These are phyloP conservation scores for Chamaea fasciata DNA, from an alignment of 2,113 vertebrate species.

Conservation along the genomic window DNA sequence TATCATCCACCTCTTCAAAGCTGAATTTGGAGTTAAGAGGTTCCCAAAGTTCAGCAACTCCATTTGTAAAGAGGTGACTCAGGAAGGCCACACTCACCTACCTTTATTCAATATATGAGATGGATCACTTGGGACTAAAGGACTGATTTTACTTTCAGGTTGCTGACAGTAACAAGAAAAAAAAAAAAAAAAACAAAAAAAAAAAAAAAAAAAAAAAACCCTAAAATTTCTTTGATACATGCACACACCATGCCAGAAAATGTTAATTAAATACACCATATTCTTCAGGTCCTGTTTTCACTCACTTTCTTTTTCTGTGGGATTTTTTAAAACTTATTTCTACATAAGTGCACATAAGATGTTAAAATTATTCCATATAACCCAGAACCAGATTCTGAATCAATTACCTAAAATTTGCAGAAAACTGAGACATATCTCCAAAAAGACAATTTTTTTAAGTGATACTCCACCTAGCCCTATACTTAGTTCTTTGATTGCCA, in stretches of 20 bases:
- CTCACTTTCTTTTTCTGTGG: neutral
- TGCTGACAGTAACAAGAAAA: neutral
- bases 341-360: neutral
- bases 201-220: neutral
- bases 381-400: neutral
- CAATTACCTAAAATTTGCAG: neutral
- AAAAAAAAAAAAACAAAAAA: neutral
- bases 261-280: neutral
- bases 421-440: neutral
- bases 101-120: neutral
- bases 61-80: neutral
- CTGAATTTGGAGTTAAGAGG: neutral
- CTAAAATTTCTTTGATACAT: neutral
- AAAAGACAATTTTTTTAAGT: neutral
- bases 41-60: neutral
- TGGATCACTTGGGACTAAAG: neutral
- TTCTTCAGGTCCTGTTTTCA: neutral
- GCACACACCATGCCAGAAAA: neutral
- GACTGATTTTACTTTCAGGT: neutral
- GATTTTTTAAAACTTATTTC: neutral
- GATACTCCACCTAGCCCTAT: neutral
- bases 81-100: neutral
- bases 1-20: neutral
- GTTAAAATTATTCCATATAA: neutral
- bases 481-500: neutral